Base-by-base conservation (phyloP, 2,888 invertebrate species). In the Tiphia femorata region DNA sequence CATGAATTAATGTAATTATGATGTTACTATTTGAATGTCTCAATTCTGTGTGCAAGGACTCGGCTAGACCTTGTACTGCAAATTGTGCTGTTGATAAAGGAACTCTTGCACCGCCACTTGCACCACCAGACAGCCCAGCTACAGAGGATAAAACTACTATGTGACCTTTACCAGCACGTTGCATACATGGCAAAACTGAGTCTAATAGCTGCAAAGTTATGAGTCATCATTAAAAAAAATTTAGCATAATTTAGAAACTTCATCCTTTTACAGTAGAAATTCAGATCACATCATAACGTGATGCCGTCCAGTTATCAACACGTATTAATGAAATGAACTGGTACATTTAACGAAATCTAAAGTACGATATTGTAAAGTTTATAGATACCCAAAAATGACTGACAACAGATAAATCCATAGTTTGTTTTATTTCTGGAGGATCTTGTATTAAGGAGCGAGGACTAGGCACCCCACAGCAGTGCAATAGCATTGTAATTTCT, bases 1-100 rank as follows among this genome's bases (percentile, higher is more conserved):
- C 84, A 62, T 89, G 89, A 17, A 86, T 86, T 2, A 90, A 81
- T 1, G 89, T 89, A 10, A 89, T 86, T 72, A 87, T 84, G 1
- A 90, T 87, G 51, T 87, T 86, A 66, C 86, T 84, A 62, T 87
- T 87, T 23, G 86, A 85, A 33, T 88, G 85, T 30, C 89, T 85
- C 0, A 90, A 79, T 65, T 90, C 88, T 66, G 88, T 88, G 73
- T 87, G 86, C 3, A 90, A 78, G 1, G 89, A 88, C 71, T 90
- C 89, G 0, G 89, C 88, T 27, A 90, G 81, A 2, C 90, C 90
- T 73, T 89, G 88, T 1, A 90, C 87, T 12, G 90, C 90, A 78
- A 90, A 90, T 79, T 90, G 90, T 0, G 89, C 87, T 0, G 89
- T 88, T 53, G 88, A 87, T 10, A 89, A 79, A 0, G 89, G 88